These are phyloP conservation scores for Agonopterix alstromeriana DNA, from an alignment of 2,888 invertebrate species.

Conservation along the genomic window DNA sequence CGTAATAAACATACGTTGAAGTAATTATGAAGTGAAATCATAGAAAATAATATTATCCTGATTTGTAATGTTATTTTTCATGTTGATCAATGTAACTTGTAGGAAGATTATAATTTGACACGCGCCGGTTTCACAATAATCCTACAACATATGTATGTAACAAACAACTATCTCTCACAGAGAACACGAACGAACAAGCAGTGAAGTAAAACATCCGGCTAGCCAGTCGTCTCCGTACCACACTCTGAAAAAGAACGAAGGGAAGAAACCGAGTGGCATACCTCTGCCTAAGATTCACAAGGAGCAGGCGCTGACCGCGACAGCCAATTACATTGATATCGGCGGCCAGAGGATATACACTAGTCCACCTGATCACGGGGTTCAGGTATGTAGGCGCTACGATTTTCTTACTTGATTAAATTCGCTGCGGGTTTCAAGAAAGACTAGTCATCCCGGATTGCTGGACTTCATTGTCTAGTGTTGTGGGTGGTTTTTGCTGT, in stretches of 20 bases:
- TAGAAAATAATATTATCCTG: too few relatives aligned
- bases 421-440: too few relatives aligned
- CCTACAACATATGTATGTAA: too few relatives aligned
- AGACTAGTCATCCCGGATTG: too few relatives aligned
- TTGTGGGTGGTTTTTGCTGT: too few relatives aligned
- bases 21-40: too few relatives aligned
- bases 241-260: slow-evolving; percentile 58
- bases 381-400: slow-evolving; percentile 44
- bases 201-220: slow-evolving; percentile 62
- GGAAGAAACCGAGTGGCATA: slow-evolving; percentile 67
- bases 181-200: slow-evolving; percentile 67
- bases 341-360: slow-evolving; percentile 70
- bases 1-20: too few relatives aligned
- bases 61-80: too few relatives aligned
- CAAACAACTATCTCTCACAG: slow-evolving; percentile 19
- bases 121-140: too few relatives aligned
- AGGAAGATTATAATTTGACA: too few relatives aligned
- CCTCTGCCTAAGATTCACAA: slow-evolving; percentile 64
- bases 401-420: background rate
- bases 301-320: slow-evolving; percentile 53
- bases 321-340: slow-evolving; percentile 67
- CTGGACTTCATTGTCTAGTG: too few relatives aligned
- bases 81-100: too few relatives aligned
- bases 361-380: slow-evolving; percentile 70
- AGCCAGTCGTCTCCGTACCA: slow-evolving; percentile 69